Percentiles rank a stretch among this genome's conserved stretches.
Conservation (phyloP, 1,140 invertebrate genomes). For the Potamilus streckersoni region DNA sequence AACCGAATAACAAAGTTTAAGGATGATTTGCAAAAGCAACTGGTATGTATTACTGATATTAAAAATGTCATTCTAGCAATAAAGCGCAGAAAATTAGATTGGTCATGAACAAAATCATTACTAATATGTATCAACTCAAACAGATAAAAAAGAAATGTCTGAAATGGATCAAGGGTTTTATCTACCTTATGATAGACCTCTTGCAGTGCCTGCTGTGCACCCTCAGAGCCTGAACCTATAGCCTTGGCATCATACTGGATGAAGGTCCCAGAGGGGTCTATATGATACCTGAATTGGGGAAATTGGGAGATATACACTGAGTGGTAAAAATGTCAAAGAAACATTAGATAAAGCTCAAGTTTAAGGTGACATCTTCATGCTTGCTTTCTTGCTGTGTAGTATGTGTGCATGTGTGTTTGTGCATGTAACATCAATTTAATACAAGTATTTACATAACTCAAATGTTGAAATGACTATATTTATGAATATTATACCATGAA, state of each 20-base stretch:
- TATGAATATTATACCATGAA: too few species aligned
- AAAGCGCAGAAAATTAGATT: too few species aligned
- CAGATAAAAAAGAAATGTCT: neutral
- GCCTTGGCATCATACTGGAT: slow-evolving; percentile 99
- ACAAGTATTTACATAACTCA: too few species aligned
- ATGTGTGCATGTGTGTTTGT: too few species aligned
- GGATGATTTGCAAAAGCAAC: too few species aligned
- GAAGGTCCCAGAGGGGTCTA: slow-evolving; percentile 98
- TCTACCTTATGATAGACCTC: slow-evolving; percentile 85
- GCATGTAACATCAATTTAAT: too few species aligned
- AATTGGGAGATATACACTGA: neutral
- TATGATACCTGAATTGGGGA: slow-evolving; percentile 81
- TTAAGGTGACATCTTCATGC: neutral
- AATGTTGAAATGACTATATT: too few species aligned
- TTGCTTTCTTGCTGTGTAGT: neutral
- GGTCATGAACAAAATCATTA: too few species aligned
- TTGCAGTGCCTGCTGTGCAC: slow-evolving; percentile 96
- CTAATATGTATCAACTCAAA: too few species aligned
- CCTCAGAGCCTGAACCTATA: slow-evolving; percentile 99
- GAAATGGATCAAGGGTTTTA: neutral
- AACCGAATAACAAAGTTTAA: too few species aligned
- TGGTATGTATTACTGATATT: too few species aligned
- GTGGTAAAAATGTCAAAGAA: slow-evolving; percentile 1
- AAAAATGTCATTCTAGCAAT: too few species aligned
- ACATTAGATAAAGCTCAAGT: neutral